Percentiles rank a stretch among this genome's conserved stretches.
Conservation (phyloP, 2,888 invertebrate genomes). For the Eudiplozoon nipponicum region DNA sequence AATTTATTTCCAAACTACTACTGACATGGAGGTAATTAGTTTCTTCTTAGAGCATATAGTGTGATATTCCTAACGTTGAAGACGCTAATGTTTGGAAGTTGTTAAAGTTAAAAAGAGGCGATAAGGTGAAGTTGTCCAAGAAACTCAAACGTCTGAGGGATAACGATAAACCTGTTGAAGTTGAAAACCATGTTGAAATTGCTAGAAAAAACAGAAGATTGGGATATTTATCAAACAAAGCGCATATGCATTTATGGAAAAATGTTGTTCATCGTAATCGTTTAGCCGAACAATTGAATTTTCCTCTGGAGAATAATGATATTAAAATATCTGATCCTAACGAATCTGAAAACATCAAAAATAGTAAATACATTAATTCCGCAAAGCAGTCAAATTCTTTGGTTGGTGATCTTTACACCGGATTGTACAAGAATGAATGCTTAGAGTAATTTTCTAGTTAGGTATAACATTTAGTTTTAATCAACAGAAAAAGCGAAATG, state of each 20-base stretch:
- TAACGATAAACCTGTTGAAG: not conserved
- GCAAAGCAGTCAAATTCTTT: too few species aligned
- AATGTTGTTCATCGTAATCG: slow-evolving; percentile 8
- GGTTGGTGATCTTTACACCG: not conserved
- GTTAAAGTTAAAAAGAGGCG: not conserved
- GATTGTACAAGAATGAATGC: not conserved
- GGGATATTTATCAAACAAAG: not conserved
- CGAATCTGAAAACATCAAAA: not conserved
- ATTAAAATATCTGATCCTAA: not conserved
- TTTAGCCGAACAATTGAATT: slow-evolving; percentile 5
- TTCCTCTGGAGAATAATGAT: slow-evolving; percentile 3
- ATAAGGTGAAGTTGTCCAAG: not conserved
- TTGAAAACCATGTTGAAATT: not conserved
- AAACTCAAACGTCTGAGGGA: not conserved
- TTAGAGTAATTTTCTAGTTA: not conserved
- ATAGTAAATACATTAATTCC: too few species aligned
- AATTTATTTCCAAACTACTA: too few species aligned
- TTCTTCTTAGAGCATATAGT: too few species aligned
- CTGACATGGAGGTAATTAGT: too few species aligned
- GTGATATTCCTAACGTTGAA: too few species aligned
- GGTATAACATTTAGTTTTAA: not conserved
- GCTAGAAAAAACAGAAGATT: not conserved
- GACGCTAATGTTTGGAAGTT: slow-evolving; percentile 1
- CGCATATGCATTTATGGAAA: slow-evolving; percentile 5
- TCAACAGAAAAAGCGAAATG: not conserved